A percentile compares a stretch with the other conserved stretches of the same genome.
Conservation (phyloP, 2,113 vertebrate genomes). For the Paramisgurnus dabryanus region DNA sequence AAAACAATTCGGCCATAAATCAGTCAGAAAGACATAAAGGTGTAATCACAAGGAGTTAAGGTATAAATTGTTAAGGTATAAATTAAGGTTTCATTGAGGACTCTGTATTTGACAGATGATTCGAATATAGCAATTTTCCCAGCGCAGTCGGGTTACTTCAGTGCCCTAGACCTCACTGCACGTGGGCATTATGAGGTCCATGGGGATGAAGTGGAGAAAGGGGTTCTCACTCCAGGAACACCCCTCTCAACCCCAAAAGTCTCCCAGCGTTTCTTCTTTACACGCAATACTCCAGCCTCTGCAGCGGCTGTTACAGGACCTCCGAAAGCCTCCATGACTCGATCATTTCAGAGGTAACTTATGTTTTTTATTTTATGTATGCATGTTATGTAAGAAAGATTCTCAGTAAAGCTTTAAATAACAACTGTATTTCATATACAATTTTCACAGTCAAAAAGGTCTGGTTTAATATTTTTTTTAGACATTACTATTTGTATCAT, state of each 20-base stretch:
- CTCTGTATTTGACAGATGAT: constrained; percentile 12
- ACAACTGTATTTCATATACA: too few relatives aligned
- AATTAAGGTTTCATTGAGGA: background rate
- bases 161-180: background rate
- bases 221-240: background rate
- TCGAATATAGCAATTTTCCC: constrained; percentile 8
- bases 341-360: background rate
- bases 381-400: too few relatives aligned
- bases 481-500: background rate
- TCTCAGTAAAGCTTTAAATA: too few relatives aligned
- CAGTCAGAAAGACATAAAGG: background rate
- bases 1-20: too few relatives aligned
- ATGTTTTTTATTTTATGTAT: too few relatives aligned
- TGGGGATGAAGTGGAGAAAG: constrained; percentile 9
- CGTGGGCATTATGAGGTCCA: constrained; percentile 11
- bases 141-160: background rate
- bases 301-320: background rate
- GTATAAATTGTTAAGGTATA: too few relatives aligned
- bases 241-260: background rate
- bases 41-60: background rate
- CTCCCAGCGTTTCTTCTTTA: background rate
- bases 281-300: background rate
- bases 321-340: background rate
- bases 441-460: too few relatives aligned
- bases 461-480: background rate